A percentile compares a stretch with the other conserved stretches of the same genome.
phyloP scores from a whole-genome alignment of 2,113 vertebrate species.

The Peromyscus polionotus region DNA sequence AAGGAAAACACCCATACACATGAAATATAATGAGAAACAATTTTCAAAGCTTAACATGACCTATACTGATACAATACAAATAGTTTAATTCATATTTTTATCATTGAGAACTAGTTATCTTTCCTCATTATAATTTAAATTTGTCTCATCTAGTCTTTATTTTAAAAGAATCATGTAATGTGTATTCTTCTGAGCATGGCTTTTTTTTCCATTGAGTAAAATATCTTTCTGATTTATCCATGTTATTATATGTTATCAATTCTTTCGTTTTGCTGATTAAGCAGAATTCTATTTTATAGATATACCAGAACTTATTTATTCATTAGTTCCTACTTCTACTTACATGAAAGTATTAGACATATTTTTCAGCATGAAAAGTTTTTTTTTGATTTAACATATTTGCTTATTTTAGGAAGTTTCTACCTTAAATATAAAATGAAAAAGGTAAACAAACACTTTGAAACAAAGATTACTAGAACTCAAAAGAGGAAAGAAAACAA shows the following conservation, averaged over 20 bases:
- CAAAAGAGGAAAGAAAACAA: not conserved
- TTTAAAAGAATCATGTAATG: not conserved
- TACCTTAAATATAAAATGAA: slow-evolving; percentile 48
- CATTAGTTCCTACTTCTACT: not conserved
- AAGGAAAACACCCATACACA: not conserved
- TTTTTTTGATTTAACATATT: slow-evolving; percentile 12
- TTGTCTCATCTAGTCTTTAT: slow-evolving; percentile 27
- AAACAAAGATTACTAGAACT: not conserved
- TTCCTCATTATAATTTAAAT: not conserved
- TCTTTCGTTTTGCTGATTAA: not conserved
- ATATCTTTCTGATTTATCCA: not conserved
- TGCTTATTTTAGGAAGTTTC: not conserved
- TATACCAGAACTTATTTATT: not conserved
- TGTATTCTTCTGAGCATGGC: not conserved
- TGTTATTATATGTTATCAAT: not conserved
- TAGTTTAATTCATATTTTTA: not conserved
- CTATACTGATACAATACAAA: not conserved
- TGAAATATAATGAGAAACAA: not conserved
- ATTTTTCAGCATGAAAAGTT: not conserved
- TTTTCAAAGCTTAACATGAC: not conserved
- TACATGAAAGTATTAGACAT: not conserved
- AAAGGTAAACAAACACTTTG: not conserved
- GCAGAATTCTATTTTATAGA: not conserved
- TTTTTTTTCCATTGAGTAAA: slow-evolving; percentile 10
- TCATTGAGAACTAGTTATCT: not conserved